These are phyloP conservation scores for Notamacropus eugenii DNA, from an alignment of 2,797 vertebrate species.

Conservation along the genomic window DNA sequence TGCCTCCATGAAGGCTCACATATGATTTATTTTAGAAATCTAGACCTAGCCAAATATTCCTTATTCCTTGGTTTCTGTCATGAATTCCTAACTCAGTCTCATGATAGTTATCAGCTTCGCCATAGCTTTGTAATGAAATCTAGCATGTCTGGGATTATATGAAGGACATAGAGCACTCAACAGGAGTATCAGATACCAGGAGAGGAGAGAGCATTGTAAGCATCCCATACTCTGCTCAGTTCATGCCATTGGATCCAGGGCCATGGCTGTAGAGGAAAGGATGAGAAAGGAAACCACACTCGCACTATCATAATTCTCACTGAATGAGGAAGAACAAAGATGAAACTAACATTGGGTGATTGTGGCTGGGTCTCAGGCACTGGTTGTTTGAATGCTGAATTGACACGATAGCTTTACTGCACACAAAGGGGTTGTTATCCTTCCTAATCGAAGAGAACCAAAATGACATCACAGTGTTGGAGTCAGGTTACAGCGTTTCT, in stretches of 20 bases:
- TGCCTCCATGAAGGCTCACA: slow-evolving; percentile 31
- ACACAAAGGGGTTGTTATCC: too few species aligned
- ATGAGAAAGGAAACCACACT: background rate
- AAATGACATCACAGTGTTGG: background rate
- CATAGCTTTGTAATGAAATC: background rate
- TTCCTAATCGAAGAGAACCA: background rate
- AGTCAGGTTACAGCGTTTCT: background rate
- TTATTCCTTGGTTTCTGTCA: background rate
- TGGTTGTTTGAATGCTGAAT: background rate
- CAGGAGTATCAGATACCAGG: background rate
- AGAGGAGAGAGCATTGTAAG: background rate
- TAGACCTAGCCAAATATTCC: background rate
- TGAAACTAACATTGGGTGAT: background rate
- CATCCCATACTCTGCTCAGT: background rate
- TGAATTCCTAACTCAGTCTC: background rate
- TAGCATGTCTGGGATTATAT: background rate
- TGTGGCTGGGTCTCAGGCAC: background rate
- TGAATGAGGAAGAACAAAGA: background rate
- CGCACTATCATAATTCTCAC: too few species aligned
- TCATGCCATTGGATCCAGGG: background rate
- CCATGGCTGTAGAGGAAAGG: background rate
- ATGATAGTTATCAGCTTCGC: background rate
- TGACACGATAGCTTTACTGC: background rate
- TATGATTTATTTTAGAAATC: background rate
- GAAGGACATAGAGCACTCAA: background rate